Conservation (phyloP, 2,797 vertebrate species). For the Sebastes taczanowskii region DNA sequence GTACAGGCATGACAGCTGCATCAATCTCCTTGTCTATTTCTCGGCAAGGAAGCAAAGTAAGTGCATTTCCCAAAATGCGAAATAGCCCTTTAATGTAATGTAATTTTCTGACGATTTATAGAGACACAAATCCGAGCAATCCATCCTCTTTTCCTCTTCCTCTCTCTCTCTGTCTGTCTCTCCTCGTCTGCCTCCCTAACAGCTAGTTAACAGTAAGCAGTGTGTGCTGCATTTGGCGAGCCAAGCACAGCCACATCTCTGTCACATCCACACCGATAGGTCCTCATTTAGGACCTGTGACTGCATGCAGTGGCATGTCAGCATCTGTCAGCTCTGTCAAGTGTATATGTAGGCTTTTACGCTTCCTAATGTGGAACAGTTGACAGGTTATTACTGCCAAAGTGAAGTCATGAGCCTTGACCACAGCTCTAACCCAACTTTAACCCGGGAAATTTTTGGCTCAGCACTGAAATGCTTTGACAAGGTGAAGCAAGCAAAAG, state of each 20-base stretch:
- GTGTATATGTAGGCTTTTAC: conserved; percentile 74
- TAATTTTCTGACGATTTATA: conserved; percentile 35
- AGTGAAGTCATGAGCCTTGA: conserved; percentile 73
- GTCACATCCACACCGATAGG: conserved; percentile 70
- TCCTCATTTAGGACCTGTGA: conserved; percentile 78
- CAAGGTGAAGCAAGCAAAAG: conserved; percentile 57
- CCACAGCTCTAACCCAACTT: conserved; percentile 71
- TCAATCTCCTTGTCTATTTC: not conserved
- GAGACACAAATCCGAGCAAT: conserved; percentile 33
- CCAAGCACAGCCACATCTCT: conserved; percentile 66
- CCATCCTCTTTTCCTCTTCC: not conserved
- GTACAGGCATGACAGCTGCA: not conserved
- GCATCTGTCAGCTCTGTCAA: conserved; percentile 79
- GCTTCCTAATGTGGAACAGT: conserved; percentile 73
- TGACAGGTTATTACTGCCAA: conserved; percentile 81
- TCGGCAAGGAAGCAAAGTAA: not conserved
- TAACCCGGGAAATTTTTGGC: conserved; percentile 61
- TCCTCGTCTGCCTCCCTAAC: conserved; percentile 44
- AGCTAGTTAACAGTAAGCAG: conserved; percentile 70
- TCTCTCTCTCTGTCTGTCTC: conserved; percentile 19
- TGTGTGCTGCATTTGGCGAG: conserved; percentile 44
- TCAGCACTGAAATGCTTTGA: conserved; percentile 55
- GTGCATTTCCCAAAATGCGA: not conserved
- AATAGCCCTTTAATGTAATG: not conserved
- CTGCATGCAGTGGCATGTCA: conserved; percentile 74